A percentile compares a stretch with the other conserved stretches of the same genome.
Evolutionary conservation across 2,797 vertebrate species (phyloP).

Genomic region (Melanotaenia trifasciata): DNA sequence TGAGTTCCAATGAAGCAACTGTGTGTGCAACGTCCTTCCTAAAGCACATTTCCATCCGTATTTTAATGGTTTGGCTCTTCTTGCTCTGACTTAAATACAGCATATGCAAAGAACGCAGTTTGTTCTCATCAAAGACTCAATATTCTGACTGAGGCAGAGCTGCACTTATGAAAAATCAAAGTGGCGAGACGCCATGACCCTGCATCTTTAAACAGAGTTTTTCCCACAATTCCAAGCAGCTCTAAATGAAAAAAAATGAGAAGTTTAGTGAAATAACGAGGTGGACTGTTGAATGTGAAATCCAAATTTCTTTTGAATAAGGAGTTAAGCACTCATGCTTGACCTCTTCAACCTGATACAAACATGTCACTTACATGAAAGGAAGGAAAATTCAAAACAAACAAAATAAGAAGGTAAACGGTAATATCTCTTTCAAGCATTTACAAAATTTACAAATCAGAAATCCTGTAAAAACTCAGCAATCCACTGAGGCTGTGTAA

Average conservation of each 20-base stretch:
- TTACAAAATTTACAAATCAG: constrained; percentile 86
- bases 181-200: constrained; percentile 15
- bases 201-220: constrained; percentile 22
- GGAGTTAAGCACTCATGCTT: constrained; percentile 47
- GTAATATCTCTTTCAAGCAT: constrained; percentile 79
- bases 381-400: constrained; percentile 15
- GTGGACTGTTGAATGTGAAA: constrained; percentile 34
- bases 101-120: constrained; percentile 32
- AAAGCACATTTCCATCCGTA: constrained; percentile 6
- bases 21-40: background rate
- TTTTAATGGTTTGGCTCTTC: constrained; percentile 32
- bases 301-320: constrained; percentile 19
- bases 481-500: constrained; percentile 75
- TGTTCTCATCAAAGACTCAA: constrained; percentile 16
- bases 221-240: constrained; percentile 33
- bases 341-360: constrained; percentile 45
- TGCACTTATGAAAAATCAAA: constrained; percentile 24
- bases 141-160: constrained; percentile 22
- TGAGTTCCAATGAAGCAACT: constrained; percentile 3
- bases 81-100: constrained; percentile 55
- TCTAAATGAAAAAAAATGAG: constrained; percentile 34
- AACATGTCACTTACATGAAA: constrained; percentile 41
- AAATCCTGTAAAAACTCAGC: constrained; percentile 82
- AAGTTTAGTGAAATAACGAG: constrained; percentile 32
- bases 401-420: constrained; percentile 58